Evolutionary conservation across 2,113 vertebrate species (phyloP).

Genomic region (Microcebus ravelobensis): DNA sequence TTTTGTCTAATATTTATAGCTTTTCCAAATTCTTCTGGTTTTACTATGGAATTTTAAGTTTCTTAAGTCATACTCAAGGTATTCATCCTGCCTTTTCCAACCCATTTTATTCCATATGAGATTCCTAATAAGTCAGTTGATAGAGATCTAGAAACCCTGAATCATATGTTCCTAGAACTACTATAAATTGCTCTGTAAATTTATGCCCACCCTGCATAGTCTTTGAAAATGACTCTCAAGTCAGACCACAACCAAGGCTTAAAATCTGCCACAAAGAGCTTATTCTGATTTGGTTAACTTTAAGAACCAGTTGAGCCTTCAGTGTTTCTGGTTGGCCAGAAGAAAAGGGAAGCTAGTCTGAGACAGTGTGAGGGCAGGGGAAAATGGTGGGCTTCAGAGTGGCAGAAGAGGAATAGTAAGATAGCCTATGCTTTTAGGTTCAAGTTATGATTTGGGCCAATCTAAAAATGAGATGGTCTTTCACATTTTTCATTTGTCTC

Average conservation of each 20-base stretch:
- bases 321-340: background rate
- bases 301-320: background rate
- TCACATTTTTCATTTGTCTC: background rate
- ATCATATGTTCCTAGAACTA: background rate
- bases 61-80: background rate
- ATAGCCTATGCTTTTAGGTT: background rate
- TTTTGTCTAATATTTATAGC: background rate
- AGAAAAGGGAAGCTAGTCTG: background rate
- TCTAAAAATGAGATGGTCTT: background rate
- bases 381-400: accelerated
- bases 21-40: conserved; percentile 10
- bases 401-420: background rate
- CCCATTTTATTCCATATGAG: background rate
- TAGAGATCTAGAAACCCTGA: background rate
- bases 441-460: background rate
- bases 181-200: background rate
- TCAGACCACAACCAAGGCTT: background rate
- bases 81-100: background rate
- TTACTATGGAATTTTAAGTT: background rate
- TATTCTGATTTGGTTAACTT: background rate
- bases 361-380: background rate
- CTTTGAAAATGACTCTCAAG: background rate
- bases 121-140: background rate
- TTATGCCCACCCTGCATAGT: background rate
- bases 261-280: background rate